These are phyloP conservation scores for Leguminivora glycinivorella DNA, from an alignment of 1,140 invertebrate species.

Conservation along the genomic window DNA sequence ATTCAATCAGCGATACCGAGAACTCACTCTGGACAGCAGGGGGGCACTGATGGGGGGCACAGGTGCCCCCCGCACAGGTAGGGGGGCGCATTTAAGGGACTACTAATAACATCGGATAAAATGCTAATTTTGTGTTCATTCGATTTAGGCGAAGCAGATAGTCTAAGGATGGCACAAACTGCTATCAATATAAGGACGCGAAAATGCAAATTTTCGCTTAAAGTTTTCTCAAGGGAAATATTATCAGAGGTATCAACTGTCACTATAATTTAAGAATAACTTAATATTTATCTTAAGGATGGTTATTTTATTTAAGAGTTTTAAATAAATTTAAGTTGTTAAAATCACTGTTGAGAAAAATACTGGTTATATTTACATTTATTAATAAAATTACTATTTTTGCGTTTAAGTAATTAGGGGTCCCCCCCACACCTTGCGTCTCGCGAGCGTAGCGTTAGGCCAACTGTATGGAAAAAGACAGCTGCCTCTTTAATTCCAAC, in stretches of 20 bases:
- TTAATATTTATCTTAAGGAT: too few relatives aligned
- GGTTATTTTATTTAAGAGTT: too few relatives aligned
- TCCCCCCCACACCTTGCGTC: too few relatives aligned
- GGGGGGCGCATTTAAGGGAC: slow-evolving; percentile 48
- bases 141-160: slow-evolving; percentile 67
- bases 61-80: too few relatives aligned
- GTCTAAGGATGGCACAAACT: slow-evolving; percentile 31
- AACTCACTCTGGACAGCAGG: slow-evolving; percentile 58
- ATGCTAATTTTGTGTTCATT: slow-evolving; percentile 78
- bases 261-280: neutral
- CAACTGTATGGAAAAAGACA: too few relatives aligned
- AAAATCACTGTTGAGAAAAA: too few relatives aligned
- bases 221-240: neutral
- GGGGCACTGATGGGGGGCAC: slow-evolving; percentile 30
- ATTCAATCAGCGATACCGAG: slow-evolving; percentile 74
- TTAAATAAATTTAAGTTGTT: too few relatives aligned
- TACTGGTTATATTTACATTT: too few relatives aligned
- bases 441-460: too few relatives aligned
- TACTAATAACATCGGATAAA: slow-evolving; percentile 77
- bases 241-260: slow-evolving; percentile 2
- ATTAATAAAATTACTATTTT: too few relatives aligned
- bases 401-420: too few relatives aligned
- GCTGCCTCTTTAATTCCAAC: too few relatives aligned
- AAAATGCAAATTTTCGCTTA: slow-evolving; percentile 15
- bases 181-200: slow-evolving; percentile 21